Evolutionary conservation across 2,113 vertebrate genomes (phyloP).

Genomic region (Peromyscus maniculatus): DNA sequence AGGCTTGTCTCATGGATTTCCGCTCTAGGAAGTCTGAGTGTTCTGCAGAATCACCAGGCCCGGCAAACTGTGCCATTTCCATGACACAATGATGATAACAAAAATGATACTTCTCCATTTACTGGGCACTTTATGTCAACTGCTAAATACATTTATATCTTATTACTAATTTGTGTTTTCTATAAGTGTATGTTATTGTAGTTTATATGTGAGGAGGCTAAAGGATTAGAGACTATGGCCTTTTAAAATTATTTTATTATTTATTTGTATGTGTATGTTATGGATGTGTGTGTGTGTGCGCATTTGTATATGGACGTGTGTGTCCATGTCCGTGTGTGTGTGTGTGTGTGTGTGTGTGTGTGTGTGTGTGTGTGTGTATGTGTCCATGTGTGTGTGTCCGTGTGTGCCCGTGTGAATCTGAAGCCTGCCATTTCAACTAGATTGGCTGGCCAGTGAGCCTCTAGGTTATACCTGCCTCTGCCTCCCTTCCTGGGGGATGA

Average conservation of each 20-base stretch:
- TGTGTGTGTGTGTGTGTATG: too few relatives aligned
- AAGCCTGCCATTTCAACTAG: background rate
- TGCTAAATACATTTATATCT: background rate
- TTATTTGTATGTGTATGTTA: background rate
- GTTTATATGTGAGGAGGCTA: background rate
- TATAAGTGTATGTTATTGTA: background rate
- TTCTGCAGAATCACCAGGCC: background rate
- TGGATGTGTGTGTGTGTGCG: too few relatives aligned
- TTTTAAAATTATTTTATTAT: background rate
- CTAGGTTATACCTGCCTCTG: background rate
- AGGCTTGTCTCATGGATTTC: background rate
- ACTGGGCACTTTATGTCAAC: background rate
- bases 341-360: too few relatives aligned
- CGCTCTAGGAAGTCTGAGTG: background rate
- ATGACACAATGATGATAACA: background rate
- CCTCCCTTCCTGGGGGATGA: background rate
- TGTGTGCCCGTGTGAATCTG: background rate
- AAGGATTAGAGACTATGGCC: background rate
- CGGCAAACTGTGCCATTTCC: background rate
- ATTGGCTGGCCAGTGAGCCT: background rate
- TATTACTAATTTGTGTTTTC: conserved; percentile 9
- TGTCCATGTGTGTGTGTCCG: too few relatives aligned
- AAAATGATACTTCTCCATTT: conserved; percentile 11
- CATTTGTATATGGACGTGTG: background rate
- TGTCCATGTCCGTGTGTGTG: background rate